phyloP scores from a whole-genome alignment of 2,888 invertebrate species.

The Andrena camellia region DNA sequence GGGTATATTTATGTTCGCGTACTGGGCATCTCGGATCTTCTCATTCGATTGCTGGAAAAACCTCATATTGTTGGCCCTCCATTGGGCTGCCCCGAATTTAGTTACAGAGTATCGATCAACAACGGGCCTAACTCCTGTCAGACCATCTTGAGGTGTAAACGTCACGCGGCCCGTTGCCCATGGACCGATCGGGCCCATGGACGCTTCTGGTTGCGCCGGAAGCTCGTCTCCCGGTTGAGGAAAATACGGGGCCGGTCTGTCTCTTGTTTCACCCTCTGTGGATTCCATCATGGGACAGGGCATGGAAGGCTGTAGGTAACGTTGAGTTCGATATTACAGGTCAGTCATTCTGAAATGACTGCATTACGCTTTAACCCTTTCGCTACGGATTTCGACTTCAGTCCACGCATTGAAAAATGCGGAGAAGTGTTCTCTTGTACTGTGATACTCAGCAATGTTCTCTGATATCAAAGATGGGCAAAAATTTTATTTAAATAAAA shows the following conservation, averaged over 20 bases:
- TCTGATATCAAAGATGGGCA: no score
- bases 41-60: constrained; percentile 86
- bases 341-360: not conserved
- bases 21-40: constrained; percentile 85
- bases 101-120: constrained; percentile 92
- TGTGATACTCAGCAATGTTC: no score
- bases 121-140: constrained; percentile 91
- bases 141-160: constrained; percentile 89
- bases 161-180: constrained; percentile 91
- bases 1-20: constrained; percentile 2
- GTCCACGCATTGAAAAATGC: no score
- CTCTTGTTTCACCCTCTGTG: not conserved
- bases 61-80: constrained; percentile 86
- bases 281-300: constrained; percentile 43
- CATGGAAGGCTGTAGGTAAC: not conserved
- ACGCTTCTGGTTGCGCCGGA: constrained; percentile 78
- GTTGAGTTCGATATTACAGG: not conserved
- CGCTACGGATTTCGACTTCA: no score
- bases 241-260: constrained; percentile 86
- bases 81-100: constrained; percentile 90
- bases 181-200: constrained; percentile 87
- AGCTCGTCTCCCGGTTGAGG: constrained; percentile 87
- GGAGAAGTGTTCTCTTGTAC: no score
- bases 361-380: no score
- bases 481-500: no score